Conservation (phyloP, 1,140 invertebrate genomes). For the Calliopsis andreniformis region DNA sequence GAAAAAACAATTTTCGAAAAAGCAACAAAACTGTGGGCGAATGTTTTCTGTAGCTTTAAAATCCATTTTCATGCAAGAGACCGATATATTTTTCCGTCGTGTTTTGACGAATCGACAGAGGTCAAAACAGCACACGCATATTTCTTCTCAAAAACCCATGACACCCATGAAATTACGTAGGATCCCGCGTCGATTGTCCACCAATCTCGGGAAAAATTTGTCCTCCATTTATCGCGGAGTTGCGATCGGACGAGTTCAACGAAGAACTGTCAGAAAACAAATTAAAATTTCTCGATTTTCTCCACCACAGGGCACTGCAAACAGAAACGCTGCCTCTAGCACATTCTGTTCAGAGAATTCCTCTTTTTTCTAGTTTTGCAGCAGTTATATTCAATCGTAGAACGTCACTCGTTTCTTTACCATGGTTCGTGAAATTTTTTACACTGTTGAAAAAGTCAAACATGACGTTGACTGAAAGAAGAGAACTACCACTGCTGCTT, state of each 20-base stretch:
- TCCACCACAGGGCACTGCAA: neutral
- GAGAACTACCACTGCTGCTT: too few relatives aligned
- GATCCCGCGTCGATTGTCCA: neutral
- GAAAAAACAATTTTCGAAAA: too few relatives aligned
- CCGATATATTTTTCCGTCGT: neutral
- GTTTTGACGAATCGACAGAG: neutral
- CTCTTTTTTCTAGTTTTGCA: too few relatives aligned
- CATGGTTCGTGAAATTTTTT: neutral
- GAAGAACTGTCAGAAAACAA: neutral
- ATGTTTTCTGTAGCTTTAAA: neutral
- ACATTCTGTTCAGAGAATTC: neutral
- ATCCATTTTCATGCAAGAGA: too few relatives aligned
- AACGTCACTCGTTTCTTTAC: neutral
- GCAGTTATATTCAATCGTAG: too few relatives aligned
- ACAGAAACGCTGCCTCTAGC: neutral
- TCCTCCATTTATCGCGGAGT: neutral
- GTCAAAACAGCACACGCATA: neutral
- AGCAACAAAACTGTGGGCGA: too few relatives aligned
- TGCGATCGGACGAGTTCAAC: neutral
- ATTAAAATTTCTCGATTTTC: constrained; percentile 7
- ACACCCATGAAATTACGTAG: neutral
- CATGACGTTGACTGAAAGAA: neutral
- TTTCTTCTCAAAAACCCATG: neutral
- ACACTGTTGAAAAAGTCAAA: neutral
- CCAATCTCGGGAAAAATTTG: neutral